A percentile compares a stretch with the other conserved stretches of the same genome.
phyloP scores from a whole-genome alignment of 2,797 vertebrate genomes.

The Lacerta agilis region DNA sequence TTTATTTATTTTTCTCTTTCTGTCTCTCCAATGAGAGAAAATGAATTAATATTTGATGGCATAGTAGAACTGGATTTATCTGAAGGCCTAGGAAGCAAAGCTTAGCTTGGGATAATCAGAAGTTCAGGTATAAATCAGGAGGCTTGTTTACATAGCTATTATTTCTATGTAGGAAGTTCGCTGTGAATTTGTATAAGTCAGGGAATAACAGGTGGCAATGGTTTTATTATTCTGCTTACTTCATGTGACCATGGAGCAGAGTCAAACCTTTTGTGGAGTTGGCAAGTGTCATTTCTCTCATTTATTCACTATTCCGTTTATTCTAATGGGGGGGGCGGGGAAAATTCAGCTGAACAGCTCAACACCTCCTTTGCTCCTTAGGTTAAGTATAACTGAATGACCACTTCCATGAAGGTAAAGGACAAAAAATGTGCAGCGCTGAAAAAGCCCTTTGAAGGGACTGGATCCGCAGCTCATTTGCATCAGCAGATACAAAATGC shows the following conservation, averaged over 20 bases:
- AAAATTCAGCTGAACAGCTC: neutral
- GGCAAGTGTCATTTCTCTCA: neutral
- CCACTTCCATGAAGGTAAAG: slow-evolving; percentile 16
- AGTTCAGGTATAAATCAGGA: neutral
- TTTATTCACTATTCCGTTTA: neutral
- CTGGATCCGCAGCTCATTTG: slow-evolving; percentile 1
- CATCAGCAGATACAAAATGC: neutral
- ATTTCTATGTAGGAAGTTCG: neutral
- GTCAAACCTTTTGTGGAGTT: neutral
- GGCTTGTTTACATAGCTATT: neutral
- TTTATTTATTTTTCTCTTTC: neutral
- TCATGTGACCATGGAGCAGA: neutral
- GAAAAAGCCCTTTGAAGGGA: neutral
- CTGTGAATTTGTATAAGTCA: neutral
- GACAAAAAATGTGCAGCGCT: neutral
- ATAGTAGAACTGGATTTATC: neutral
- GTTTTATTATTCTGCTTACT: neutral
- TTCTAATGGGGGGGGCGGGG: no score
- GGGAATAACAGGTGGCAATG: neutral
- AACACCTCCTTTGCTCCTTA: neutral
- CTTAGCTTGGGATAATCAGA: neutral
- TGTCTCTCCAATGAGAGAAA: neutral
- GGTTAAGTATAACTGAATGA: slow-evolving; percentile 12
- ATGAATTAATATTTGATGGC: neutral
- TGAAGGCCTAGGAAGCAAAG: neutral